Evolutionary conservation across 2,113 vertebrate species (phyloP), one percentile per base, ranked within the genome.

Genomic region (Macrotis lagotis): DNA sequence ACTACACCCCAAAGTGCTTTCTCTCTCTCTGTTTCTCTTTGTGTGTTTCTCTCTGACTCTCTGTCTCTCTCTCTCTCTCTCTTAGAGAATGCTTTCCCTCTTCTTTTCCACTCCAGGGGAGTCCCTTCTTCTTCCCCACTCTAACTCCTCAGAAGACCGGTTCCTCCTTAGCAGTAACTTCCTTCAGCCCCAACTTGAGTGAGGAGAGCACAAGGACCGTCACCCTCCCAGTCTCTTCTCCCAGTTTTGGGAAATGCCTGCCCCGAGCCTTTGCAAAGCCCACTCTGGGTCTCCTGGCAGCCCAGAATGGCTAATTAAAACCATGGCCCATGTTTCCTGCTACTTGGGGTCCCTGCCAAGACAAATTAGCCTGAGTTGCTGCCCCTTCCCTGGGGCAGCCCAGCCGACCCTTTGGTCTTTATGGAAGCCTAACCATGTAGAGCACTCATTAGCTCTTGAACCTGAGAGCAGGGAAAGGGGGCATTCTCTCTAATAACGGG

Each of bases 331-430:
- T 0, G 0, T n/a, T 97, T 93, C 94, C 37, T 48, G 92, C 90
- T 96, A 25, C 0, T 88, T 0, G 1, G 50, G 53, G n/a, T 95
- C 96, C 91, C 95, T 93, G 94, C 96, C 97, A 96, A 95, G 96
- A 96, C 93, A 96, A 97, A 88, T 48, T 48, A 92, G 93, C 96
- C 91, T 48, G 51, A 91, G 93, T 90, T 51, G 53, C 92, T 91
- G 66, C 89, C 95, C 50, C 90, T 96, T 89, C 91, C 66, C 91
- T 47, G 83, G 93, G 92, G 93, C 50, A 47, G 3, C 31, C 93
- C 14, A 88, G 59, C 93, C 83, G 91, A 88, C 51, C 50, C 88
- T 93, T 66, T 51, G 91, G 91, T 50, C n/a, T 95, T 89, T 89
- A 48, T 91, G 95, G 91, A 97, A 92, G 95, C 55, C 52, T 22